These are phyloP conservation scores for Echiichthys vipera DNA, from an alignment of 2,797 vertebrate genomes.

Conservation along the genomic window DNA sequence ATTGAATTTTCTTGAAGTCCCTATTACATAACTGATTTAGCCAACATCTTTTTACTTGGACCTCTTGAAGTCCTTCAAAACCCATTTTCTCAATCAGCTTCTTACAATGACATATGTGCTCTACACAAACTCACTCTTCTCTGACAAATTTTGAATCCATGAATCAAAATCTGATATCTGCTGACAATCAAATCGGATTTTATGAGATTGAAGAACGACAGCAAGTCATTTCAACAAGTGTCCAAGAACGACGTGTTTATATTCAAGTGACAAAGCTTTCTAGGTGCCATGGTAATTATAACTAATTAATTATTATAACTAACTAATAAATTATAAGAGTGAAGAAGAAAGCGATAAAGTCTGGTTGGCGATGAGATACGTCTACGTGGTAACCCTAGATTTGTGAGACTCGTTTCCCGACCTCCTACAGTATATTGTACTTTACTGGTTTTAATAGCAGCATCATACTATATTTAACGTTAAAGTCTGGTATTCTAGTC, in stretches of 20 bases:
- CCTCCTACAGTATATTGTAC: too few species aligned
- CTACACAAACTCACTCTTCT: neutral
- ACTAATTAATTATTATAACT: too few species aligned
- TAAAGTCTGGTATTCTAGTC: neutral
- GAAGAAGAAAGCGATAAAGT: too few species aligned
- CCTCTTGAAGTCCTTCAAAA: neutral
- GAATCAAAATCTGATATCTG: neutral
- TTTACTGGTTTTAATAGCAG: neutral
- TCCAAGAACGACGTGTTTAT: neutral
- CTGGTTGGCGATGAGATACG: too few species aligned
- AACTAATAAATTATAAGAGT: too few species aligned
- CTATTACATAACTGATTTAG: neutral
- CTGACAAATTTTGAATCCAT: neutral
- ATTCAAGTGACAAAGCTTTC: too few species aligned
- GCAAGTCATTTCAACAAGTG: neutral
- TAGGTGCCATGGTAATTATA: too few species aligned
- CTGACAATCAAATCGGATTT: conserved; percentile 5
- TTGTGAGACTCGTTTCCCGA: too few species aligned
- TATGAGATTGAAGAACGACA: neutral
- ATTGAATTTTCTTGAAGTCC: neutral
- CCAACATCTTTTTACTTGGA: neutral
- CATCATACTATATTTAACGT: neutral
- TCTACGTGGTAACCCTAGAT: too few species aligned
- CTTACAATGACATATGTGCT: neutral
- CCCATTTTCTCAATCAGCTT: neutral